Evolutionary conservation across 2,113 vertebrate species (phyloP).

Genomic region (Lethenteron reissneri): DNA sequence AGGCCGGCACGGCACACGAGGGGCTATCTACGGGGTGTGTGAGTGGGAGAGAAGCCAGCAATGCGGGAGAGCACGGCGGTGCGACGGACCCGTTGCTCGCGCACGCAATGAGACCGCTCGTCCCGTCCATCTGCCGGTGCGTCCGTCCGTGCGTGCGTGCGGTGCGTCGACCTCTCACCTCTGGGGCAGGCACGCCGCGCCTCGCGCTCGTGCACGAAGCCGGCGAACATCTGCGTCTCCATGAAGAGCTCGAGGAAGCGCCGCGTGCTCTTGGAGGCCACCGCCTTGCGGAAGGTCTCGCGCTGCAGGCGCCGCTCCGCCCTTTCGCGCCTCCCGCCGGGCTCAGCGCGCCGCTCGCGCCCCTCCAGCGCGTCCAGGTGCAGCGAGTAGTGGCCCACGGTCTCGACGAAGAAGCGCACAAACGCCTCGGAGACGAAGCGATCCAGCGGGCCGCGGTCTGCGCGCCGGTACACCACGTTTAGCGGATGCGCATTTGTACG

Average conservation of each 20-base stretch:
- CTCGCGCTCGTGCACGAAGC: slow-evolving; percentile 85
- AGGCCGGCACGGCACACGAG: no score
- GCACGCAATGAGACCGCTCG: no score
- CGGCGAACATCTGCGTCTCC: slow-evolving; percentile 96
- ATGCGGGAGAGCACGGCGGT: no score
- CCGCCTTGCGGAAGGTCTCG: slow-evolving; percentile 61
- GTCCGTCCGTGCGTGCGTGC: no score
- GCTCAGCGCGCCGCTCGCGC: slow-evolving; percentile 26
- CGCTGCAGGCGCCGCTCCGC: slow-evolving; percentile 50
- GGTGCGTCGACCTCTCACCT: slow-evolving; percentile 26
- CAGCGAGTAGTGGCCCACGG: slow-evolving; percentile 50
- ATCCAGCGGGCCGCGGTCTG: slow-evolving; percentile 36
- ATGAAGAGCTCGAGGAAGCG: slow-evolving; percentile 86
- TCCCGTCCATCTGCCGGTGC: no score
- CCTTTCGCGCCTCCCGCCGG: slow-evolving; percentile 12
- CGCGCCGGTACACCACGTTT: no score
- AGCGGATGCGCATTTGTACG: no score
- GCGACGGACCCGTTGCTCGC: no score
- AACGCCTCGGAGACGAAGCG: slow-evolving; percentile 71
- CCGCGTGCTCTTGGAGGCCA: slow-evolving; percentile 48
- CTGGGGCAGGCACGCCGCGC: slow-evolving; percentile 45
- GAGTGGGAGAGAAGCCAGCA: no score
- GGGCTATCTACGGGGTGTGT: no score
- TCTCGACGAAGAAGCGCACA: slow-evolving; percentile 73
- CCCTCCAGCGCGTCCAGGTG: slow-evolving; percentile 43